Conservation (phyloP, 2,888 invertebrate species). For the Neoscelio sp. region DNA sequence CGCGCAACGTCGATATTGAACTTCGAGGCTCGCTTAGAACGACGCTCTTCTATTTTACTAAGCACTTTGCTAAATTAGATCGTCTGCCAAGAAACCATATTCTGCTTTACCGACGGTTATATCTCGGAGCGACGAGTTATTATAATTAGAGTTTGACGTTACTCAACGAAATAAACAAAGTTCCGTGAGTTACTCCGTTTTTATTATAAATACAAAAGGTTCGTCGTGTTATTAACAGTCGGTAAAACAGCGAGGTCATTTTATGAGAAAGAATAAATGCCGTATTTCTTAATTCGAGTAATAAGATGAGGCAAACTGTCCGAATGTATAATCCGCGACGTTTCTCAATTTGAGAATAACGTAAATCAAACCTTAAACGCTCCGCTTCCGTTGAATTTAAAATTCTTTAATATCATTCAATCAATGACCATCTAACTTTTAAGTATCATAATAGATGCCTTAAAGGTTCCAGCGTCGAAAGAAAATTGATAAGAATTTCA, state of each 20-base stretch:
- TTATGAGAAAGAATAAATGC: no score
- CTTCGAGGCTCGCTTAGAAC: slow-evolving; percentile 11
- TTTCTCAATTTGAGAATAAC: slow-evolving; percentile 35
- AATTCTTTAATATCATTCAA: slow-evolving; percentile 63
- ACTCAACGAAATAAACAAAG: no score
- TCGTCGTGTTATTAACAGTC: no score
- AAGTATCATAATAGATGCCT: slow-evolving; percentile 63
- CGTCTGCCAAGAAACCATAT: neutral
- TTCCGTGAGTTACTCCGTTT: no score
- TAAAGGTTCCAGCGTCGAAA: slow-evolving; percentile 45
- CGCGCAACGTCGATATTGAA: slow-evolving; percentile 29
- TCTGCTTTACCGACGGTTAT: neutral
- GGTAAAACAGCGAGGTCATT: no score
- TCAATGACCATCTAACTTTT: slow-evolving; percentile 63
- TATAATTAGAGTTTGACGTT: no score
- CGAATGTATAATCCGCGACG: slow-evolving; percentile 12
- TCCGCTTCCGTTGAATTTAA: slow-evolving; percentile 58
- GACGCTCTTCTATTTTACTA: slow-evolving; percentile 11
- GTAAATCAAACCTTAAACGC: slow-evolving; percentile 58
- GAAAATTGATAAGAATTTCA: slow-evolving; percentile 64
- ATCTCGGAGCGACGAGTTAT: no score
- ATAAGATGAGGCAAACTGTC: neutral
- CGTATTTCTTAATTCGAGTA: slow-evolving; percentile 3
- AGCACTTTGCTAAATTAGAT: slow-evolving; percentile 27
- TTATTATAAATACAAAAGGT: no score